These are phyloP conservation scores for Hyperoplus lanceolatus DNA, from an alignment of 2,797 vertebrate genomes.

Conservation along the genomic window DNA sequence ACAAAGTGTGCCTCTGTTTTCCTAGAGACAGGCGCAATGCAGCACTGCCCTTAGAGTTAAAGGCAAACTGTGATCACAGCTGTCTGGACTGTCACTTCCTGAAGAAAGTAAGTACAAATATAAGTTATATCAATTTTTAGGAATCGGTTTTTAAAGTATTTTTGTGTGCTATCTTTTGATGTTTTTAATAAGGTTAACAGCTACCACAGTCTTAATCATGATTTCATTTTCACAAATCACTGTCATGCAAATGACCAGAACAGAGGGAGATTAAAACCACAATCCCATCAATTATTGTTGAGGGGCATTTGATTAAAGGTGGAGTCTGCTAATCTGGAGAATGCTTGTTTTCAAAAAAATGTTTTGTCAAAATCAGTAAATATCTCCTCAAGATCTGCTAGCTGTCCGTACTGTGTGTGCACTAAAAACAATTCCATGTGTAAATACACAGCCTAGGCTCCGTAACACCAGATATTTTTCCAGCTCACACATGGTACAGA, in stretches of 20 bases:
- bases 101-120: constrained; percentile 66
- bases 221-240: constrained; percentile 5
- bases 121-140: constrained; percentile 8
- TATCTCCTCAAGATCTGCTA: too few species aligned
- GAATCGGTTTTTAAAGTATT: constrained; percentile 6
- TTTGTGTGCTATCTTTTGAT: neutral
- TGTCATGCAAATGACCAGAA: constrained; percentile 33
- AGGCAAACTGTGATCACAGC: constrained; percentile 25
- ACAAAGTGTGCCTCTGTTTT: constrained; percentile 77
- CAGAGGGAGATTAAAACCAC: constrained; percentile 9
- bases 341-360: too few species aligned
- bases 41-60: constrained; percentile 32
- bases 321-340: too few species aligned
- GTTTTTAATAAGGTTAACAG: neutral
- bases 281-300: constrained; percentile 22
- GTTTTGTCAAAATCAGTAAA: too few species aligned
- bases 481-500: too few species aligned
- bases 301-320: constrained; percentile 22
- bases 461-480: too few species aligned
- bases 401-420: too few species aligned
- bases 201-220: neutral
- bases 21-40: constrained; percentile 61
- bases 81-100: constrained; percentile 8
- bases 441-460: too few species aligned
- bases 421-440: too few species aligned